A percentile compares a stretch with the other conserved stretches of the same genome.
Conservation (phyloP, 92 coral and sea anemone species). For the Porites rus region DNA sequence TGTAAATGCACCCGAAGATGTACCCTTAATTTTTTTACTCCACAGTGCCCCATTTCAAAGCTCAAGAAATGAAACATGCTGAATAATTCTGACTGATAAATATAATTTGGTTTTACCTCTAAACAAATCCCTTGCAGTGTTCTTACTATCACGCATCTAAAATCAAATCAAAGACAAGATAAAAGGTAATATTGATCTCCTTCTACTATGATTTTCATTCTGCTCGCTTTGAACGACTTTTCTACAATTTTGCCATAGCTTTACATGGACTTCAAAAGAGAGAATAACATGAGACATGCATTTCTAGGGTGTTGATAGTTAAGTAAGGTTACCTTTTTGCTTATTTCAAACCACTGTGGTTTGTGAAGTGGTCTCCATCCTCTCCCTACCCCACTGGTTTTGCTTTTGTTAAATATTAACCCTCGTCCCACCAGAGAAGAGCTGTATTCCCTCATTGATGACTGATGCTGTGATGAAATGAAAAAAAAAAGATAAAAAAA, state of each 20-base stretch:
- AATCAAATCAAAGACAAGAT: neutral
- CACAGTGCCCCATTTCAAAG: no score
- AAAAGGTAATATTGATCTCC: neutral
- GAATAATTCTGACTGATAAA: neutral
- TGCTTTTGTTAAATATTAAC: constrained; percentile 73
- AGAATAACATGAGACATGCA: no score
- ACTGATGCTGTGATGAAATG: constrained; percentile 73
- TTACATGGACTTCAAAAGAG: no score
- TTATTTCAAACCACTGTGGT: constrained; percentile 96
- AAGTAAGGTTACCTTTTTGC: constrained; percentile 61
- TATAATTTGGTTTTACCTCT: constrained; percentile 53
- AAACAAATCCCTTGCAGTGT: constrained; percentile 83
- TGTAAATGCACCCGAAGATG: no score
- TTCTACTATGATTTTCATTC: no score
- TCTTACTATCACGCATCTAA: constrained; percentile 68
- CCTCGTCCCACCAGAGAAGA: constrained; percentile 92
- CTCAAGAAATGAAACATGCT: no score
- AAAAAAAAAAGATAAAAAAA: neutral
- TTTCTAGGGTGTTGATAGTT: no score
- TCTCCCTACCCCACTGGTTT: constrained; percentile 73
- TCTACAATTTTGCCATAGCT: neutral
- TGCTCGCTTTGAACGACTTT: neutral
- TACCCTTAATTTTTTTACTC: no score
- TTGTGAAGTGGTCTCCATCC: constrained; percentile 98
- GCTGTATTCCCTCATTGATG: constrained; percentile 84